Conservation (phyloP, 2,113 vertebrate genomes). For the Daubentonia madagascariensis region DNA sequence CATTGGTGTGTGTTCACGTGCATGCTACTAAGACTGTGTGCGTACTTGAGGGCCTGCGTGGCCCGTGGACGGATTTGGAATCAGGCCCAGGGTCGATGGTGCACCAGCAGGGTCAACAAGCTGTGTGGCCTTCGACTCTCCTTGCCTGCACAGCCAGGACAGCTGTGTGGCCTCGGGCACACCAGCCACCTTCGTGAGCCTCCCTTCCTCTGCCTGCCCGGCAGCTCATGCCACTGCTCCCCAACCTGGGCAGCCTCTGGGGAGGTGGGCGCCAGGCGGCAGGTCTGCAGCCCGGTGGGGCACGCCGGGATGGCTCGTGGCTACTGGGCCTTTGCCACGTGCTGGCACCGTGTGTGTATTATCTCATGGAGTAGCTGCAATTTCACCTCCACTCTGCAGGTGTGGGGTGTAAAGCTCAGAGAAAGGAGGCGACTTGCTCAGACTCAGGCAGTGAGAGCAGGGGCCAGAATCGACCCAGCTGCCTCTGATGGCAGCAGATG, state of each 20-base stretch:
- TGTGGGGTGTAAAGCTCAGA: fast-evolving
- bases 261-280: not conserved
- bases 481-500: fast-evolving
- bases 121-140: too few relatives aligned
- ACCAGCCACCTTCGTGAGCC: not conserved
- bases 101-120: fast-evolving
- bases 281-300: not conserved
- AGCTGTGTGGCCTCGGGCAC: not conserved
- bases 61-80: too few relatives aligned
- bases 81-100: fast-evolving
- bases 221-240: fast-evolving
- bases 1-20: fast-evolving
- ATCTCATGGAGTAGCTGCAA: fast-evolving
- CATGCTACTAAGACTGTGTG: fast-evolving
- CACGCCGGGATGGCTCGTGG: not conserved
- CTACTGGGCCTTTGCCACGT: fast-evolving
- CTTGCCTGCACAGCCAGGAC: not conserved
- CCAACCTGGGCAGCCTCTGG: fast-evolving
- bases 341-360: not conserved
- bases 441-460: fast-evolving
- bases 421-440: fast-evolving
- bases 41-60: too few relatives aligned
- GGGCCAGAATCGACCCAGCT: too few relatives aligned
- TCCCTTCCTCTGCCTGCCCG: fast-evolving
- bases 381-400: not conserved